Evolutionary conservation across 1,140 invertebrate species (phyloP), one percentile per base, ranked within the genome.

Genomic region (Wasmannia auropunctata): DNA sequence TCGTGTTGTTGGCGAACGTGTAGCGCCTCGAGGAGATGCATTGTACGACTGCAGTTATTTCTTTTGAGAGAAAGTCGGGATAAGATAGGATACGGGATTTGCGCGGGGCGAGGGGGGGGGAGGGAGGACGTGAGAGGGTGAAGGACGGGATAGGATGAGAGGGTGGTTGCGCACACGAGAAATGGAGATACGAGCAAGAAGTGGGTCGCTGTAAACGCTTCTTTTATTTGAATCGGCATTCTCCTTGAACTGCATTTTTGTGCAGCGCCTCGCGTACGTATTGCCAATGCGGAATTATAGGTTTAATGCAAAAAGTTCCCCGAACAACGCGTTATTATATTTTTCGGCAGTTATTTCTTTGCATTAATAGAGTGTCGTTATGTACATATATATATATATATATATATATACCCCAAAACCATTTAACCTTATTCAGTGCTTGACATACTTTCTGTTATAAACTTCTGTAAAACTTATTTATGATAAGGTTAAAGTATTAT

Each of bases 1-100:
- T 65, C 79, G 65, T 70, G 88, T 88, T 89, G 88, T 89, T 88
- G 88, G 88, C 79, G 84, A 86, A 86, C 87, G 74, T 89, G 87
- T 88, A 88, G 22, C 58, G 87, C 60, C 88, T 86, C 84, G 69
- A 54, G 65, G 67, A 86, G 87, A 88, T 81, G 87, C 88, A 89
- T 89, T 83, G 79, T 83, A 74, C 79, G 37, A 83, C 79, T 83
- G 67, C 67, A 74, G 79, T 83, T 83, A 74, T 83, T 83, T 74
- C 79, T 83, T 83, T 58, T 56, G 51, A 81, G 65, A 81, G 65
- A 46, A 83, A 81, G 79, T 81, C 65, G 54, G 79, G 79, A 83
- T 83, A 74, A 83, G 67, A 83, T 74, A 74, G 79, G 79, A 83
- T 72, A 74, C 79, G 67, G 51, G 79, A 83, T 83, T 83, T 83